These are phyloP conservation scores for Dermochelys coriacea DNA, from an alignment of 2,797 vertebrate species.

Conservation along the genomic window DNA sequence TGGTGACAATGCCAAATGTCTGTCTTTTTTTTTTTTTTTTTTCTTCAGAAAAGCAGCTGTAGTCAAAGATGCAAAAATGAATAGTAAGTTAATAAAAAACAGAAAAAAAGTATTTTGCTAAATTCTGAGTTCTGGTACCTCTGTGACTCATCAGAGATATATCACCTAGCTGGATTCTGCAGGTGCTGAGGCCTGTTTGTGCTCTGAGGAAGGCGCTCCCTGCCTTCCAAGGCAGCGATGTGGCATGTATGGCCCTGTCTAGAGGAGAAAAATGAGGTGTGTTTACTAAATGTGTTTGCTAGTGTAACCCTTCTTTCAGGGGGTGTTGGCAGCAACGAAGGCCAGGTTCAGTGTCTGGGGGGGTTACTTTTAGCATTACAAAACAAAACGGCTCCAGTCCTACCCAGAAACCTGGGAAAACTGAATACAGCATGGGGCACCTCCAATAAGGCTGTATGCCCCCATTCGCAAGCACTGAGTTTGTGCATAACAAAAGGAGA, in stretches of 20 bases:
- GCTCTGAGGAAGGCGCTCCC: not conserved
- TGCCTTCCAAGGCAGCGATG: not conserved
- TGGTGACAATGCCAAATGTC: not conserved
- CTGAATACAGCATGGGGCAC: not conserved
- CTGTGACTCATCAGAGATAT: not conserved
- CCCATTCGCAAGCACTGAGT: not conserved
- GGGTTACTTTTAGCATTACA: not conserved
- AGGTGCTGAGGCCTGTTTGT: not conserved
- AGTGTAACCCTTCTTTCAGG: not conserved
- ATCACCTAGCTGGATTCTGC: not conserved
- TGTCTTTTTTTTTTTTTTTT: slow-evolving; percentile 8
- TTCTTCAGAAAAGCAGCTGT: not conserved
- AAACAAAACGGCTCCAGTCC: not conserved
- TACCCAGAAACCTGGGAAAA: not conserved
- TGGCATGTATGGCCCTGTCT: not conserved
- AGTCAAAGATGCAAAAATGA: not conserved
- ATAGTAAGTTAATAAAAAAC: not conserved
- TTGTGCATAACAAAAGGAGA: not conserved
- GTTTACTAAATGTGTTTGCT: not conserved
- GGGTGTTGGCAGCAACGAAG: not conserved
- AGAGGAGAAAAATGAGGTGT: not conserved
- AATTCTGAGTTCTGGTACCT: not conserved
- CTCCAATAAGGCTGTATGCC: not conserved
- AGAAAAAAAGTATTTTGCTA: not conserved
- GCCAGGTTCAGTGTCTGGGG: not conserved